Conservation (phyloP, 2,797 vertebrate species). For the Chelonia mydas region DNA sequence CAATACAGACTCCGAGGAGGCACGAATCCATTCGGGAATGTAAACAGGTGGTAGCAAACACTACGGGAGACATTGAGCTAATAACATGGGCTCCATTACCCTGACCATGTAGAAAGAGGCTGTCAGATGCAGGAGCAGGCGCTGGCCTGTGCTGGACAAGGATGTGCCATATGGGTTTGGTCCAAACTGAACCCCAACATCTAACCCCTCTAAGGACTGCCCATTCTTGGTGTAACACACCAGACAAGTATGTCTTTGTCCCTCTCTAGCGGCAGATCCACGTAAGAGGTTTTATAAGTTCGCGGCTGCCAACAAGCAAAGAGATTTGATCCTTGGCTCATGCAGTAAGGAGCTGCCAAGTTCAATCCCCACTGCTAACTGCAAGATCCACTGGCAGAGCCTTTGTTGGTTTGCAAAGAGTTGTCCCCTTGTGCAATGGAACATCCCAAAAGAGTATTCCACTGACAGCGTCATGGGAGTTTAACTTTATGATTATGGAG, state of each 20-base stretch:
- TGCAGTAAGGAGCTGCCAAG: neutral
- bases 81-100: neutral
- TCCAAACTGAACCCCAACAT: neutral
- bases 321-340: neutral
- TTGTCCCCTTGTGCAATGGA: neutral
- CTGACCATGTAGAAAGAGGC: too few species aligned
- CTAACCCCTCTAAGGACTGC: neutral
- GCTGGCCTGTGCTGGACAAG: neutral
- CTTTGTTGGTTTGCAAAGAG: neutral
- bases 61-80: neutral
- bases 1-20: neutral
- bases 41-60: neutral
- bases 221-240: neutral
- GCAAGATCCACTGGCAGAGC: neutral
- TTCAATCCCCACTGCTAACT: neutral
- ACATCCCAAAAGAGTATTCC: neutral
- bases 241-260: neutral
- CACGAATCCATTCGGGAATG: neutral
- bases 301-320: neutral
- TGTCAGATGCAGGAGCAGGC: neutral
- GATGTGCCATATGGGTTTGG: neutral
- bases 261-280: neutral
- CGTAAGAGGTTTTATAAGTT: neutral
- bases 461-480: accelerated
- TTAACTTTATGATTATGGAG: neutral